Percentiles rank a stretch among this genome's conserved stretches.
Conservation (phyloP, 1,140 invertebrate genomes). For the Neodiprion fabricii region DNA sequence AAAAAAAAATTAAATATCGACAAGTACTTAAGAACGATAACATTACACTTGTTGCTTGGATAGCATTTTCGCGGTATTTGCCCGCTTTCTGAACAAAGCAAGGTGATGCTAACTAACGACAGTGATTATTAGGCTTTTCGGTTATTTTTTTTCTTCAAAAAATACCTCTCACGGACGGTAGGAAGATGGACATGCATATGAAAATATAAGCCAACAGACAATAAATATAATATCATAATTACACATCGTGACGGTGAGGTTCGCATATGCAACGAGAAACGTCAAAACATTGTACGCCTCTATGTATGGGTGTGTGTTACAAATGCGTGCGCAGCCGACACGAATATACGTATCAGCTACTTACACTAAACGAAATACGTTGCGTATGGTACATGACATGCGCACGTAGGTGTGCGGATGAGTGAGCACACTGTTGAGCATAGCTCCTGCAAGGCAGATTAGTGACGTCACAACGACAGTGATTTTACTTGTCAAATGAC, state of each 20-base stretch:
- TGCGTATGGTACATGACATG: too few species aligned
- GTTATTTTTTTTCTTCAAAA: neutral
- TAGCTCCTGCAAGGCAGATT: neutral
- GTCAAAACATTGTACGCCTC: too few species aligned
- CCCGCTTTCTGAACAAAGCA: slow-evolving; percentile 20
- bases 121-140: neutral
- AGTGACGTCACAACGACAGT: neutral
- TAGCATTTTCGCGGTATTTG: slow-evolving; percentile 15
- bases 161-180: neutral
- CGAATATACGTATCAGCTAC: too few species aligned
- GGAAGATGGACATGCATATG: neutral
- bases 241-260: too few species aligned
- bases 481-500: slow-evolving; percentile 7
- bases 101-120: neutral
- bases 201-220: too few species aligned
- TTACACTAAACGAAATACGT: too few species aligned
- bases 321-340: too few species aligned
- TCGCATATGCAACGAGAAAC: too few species aligned
- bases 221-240: too few species aligned
- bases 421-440: too few species aligned
- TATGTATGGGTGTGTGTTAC: too few species aligned
- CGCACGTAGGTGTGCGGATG: too few species aligned
- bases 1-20: neutral
- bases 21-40: neutral
- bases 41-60: slow-evolving; percentile 11